These are phyloP conservation scores for Thunnus albacares DNA, from an alignment of 2,797 vertebrate genomes.

Conservation along the genomic window DNA sequence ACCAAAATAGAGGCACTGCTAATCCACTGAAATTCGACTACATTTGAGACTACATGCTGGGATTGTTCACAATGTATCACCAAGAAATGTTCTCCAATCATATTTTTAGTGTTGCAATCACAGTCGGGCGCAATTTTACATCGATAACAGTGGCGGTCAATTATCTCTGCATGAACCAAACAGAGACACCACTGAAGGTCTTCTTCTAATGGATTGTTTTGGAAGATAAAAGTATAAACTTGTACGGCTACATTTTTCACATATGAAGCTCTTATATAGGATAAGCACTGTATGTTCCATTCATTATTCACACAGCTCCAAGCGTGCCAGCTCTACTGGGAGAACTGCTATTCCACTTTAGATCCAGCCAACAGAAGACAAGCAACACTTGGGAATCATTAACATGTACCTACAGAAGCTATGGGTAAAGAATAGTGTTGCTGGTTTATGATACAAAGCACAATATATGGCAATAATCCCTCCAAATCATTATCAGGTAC, in stretches of 20 bases:
- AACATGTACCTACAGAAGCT: constrained; percentile 29
- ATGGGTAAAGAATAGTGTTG: constrained; percentile 4
- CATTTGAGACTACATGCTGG: constrained; percentile 18
- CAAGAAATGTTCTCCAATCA: background rate
- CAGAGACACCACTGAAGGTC: constrained; percentile 7
- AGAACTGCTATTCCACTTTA: constrained; percentile 48
- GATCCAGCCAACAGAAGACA: constrained; percentile 28
- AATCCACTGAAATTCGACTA: constrained; percentile 23
- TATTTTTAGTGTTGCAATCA: background rate
- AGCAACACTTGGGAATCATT: constrained; percentile 21
- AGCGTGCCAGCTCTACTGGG: constrained; percentile 54
- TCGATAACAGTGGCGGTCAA: background rate
- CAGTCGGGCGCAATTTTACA: background rate
- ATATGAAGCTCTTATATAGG: constrained; percentile 42
- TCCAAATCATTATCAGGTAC: constrained; percentile 30
- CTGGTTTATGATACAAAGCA: constrained; percentile 18
- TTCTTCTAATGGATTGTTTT: constrained; percentile 39
- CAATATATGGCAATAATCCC: constrained; percentile 34
- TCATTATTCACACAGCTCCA: constrained; percentile 72
- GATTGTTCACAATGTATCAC: constrained; percentile 4
- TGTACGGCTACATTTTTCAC: constrained; percentile 33
- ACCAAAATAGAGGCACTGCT: constrained; percentile 11
- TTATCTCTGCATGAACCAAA: constrained; percentile 17
- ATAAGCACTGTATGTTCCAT: constrained; percentile 55
- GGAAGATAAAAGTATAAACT: constrained; percentile 34